phyloP scores from a whole-genome alignment of 2,797 vertebrate species.

The Epinephelus malabaricus region DNA sequence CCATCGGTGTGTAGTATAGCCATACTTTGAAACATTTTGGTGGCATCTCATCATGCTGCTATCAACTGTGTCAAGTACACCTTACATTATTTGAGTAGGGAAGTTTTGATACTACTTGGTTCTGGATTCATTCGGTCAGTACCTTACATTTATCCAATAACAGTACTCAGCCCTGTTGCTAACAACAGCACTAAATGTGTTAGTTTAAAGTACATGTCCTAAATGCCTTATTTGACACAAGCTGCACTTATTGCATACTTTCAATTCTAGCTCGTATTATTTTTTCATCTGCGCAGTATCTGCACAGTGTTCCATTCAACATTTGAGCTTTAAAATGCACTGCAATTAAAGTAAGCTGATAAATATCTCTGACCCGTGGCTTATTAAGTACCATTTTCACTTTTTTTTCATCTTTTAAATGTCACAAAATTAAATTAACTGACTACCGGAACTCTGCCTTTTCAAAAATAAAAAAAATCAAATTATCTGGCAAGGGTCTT shows the following conservation, averaged over 20 bases:
- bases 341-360: neutral
- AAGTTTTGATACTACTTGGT: too few relatives aligned
- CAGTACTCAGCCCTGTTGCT: too few relatives aligned
- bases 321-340: neutral
- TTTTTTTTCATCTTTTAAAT: neutral
- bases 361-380: neutral
- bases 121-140: too few relatives aligned
- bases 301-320: neutral
- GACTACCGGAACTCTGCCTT: neutral
- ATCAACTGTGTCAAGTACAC: too few relatives aligned
- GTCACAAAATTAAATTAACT: neutral
- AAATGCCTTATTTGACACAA: neutral
- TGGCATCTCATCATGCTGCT: too few relatives aligned
- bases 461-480: too few relatives aligned
- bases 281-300: neutral
- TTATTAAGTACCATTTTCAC: neutral
- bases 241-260: neutral
- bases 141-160: too few relatives aligned
- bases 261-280: neutral
- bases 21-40: too few relatives aligned
- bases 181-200: too few relatives aligned
- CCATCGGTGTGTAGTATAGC: too few relatives aligned
- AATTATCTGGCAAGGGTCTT: neutral
- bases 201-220: neutral
- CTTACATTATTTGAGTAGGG: too few relatives aligned